Evolutionary conservation across 2,113 vertebrate genomes (phyloP).

Genomic region (Ammodramus savannarum): DNA sequence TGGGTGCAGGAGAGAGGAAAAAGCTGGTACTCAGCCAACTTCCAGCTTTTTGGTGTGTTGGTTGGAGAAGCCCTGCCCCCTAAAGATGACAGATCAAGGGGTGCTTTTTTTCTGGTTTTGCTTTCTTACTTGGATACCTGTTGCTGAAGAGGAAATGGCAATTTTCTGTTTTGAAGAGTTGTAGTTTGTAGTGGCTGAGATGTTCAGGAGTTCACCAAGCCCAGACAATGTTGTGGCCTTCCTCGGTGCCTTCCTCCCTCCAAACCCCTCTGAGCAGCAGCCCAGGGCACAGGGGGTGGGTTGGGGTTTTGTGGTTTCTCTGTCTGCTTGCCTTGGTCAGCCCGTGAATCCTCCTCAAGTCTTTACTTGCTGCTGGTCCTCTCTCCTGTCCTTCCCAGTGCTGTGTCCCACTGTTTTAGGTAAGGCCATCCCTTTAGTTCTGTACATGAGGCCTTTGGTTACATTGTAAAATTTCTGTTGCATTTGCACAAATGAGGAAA

Average conservation of each 20-base stretch:
- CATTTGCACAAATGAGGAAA: neutral
- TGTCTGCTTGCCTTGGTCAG: accelerated
- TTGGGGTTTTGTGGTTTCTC: neutral
- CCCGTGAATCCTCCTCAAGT: neutral
- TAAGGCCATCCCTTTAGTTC: neutral
- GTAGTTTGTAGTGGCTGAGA: neutral
- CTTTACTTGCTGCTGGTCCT: accelerated
- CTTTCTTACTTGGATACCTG: neutral
- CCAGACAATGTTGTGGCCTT: accelerated
- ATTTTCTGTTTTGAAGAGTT: neutral
- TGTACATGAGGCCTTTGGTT: neutral
- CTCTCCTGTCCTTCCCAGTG: neutral
- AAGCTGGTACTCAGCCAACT: neutral
- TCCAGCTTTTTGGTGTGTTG: neutral
- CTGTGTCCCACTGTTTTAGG: neutral
- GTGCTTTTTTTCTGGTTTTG: neutral
- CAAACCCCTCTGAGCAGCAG: neutral
- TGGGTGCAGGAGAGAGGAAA: neutral
- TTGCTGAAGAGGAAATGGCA: neutral
- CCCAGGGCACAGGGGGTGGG: accelerated
- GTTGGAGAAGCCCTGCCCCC: neutral
- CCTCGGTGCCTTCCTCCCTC: neutral
- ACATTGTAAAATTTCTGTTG: neutral
- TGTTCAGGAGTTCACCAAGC: neutral
- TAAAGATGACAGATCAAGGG: neutral